Percentiles rank a stretch among this genome's conserved stretches.
Evolutionary conservation across 53 echinoderm and acorn worm species (phyloP).

Genomic region (Apostichopus leukothele): DNA sequence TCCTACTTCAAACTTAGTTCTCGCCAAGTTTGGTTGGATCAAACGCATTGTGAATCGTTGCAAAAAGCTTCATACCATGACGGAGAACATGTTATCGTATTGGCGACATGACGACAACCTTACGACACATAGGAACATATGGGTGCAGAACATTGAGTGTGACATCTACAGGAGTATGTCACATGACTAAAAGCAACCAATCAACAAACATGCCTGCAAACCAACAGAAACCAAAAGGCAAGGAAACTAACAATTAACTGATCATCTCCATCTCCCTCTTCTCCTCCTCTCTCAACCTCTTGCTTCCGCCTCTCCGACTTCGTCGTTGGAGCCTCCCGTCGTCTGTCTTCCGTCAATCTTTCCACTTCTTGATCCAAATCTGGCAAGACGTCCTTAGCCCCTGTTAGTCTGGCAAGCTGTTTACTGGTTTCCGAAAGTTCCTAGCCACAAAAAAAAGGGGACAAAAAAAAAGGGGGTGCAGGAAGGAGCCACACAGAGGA

Average conservation of each 20-base stretch:
- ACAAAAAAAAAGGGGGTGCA: slow-evolving; percentile 19
- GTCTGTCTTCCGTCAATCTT: slow-evolving; percentile 1
- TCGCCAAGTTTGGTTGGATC: too few relatives aligned
- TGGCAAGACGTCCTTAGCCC: slow-evolving; percentile 88
- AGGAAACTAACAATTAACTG: slow-evolving; percentile 48
- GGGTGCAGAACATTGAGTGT: not conserved
- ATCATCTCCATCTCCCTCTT: slow-evolving; percentile 52
- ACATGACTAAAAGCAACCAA: slow-evolving; percentile 11
- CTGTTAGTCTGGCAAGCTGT: slow-evolving; percentile 94
- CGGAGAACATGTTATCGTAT: too few relatives aligned
- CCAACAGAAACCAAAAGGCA: slow-evolving; percentile 1
- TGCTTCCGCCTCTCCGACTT: slow-evolving; percentile 73
- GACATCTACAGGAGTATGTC: not conserved
- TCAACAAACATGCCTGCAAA: not conserved
- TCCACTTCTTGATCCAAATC: slow-evolving; percentile 75
- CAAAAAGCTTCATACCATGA: too few relatives aligned
- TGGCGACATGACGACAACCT: too few relatives aligned
- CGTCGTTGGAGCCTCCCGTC: slow-evolving; percentile 63
- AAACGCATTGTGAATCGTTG: too few relatives aligned
- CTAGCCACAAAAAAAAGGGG: slow-evolving; percentile 53
- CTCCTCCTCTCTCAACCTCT: slow-evolving; percentile 52
- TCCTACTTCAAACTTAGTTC: too few relatives aligned
- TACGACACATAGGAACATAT: too few relatives aligned
- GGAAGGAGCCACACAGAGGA: slow-evolving; percentile 24
- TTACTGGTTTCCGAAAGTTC: slow-evolving; percentile 98